phyloP scores from a whole-genome alignment of 2,113 vertebrate genomes.

The Butastur rufipennis region DNA sequence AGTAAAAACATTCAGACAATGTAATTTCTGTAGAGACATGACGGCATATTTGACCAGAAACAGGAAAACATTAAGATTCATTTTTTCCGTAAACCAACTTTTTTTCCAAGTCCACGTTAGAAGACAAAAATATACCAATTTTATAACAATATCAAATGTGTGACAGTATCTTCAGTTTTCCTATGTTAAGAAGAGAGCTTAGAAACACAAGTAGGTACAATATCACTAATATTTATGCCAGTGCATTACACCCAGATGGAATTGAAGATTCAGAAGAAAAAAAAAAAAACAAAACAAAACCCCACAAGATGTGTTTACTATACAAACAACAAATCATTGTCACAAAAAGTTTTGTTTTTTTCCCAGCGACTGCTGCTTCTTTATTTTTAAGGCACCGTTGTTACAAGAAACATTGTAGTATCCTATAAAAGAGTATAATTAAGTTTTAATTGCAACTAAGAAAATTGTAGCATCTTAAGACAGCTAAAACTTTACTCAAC shows the following conservation, averaged over 20 bases:
- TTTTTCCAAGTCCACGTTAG: neutral
- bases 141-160: neutral
- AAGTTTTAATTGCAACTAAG: neutral
- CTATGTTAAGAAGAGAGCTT: neutral
- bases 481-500: neutral
- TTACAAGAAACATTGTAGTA: neutral
- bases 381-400: neutral
- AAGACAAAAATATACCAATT: neutral
- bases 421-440: no score
- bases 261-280: neutral
- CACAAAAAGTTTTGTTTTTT: neutral
- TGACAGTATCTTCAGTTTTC: neutral
- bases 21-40: neutral
- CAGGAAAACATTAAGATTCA: neutral
- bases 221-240: neutral
- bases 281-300: neutral
- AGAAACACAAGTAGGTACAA: neutral
- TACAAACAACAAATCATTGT: neutral
- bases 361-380: rapidly evolving
- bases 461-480: neutral
- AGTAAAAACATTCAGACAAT: neutral
- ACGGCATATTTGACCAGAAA: neutral
- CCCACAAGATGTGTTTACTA: no score
- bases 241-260: neutral
- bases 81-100: neutral